A percentile compares a stretch with the other conserved stretches of the same genome.
Conservation (phyloP, 1,140 invertebrate species). For the Drosophila watanabei region DNA sequence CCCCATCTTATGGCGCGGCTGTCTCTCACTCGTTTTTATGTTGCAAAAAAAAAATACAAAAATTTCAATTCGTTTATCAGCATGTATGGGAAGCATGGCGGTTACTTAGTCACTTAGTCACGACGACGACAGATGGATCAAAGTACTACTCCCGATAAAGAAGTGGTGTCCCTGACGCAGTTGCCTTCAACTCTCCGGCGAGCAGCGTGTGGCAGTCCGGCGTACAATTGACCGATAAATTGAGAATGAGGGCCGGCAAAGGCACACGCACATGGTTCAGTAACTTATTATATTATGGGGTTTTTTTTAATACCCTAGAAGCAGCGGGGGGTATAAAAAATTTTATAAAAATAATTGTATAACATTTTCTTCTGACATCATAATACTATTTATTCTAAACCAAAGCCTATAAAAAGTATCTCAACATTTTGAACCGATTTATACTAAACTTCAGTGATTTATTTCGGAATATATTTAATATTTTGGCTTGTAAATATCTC, state of each 20-base stretch:
- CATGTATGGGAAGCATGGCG: slow-evolving; percentile 15
- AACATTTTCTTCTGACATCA: background rate
- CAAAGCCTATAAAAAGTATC: background rate
- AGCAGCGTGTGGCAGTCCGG: slow-evolving; percentile 5
- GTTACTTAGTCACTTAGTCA: slow-evolving; percentile 49
- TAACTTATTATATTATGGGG: background rate
- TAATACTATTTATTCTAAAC: background rate
- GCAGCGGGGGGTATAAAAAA: background rate
- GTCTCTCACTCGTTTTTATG: slow-evolving; percentile 22
- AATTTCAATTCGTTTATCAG: slow-evolving; percentile 45
- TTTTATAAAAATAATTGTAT: background rate
- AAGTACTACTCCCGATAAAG: slow-evolving; percentile 51
- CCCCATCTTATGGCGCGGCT: slow-evolving; percentile 11
- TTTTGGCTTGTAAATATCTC: fast-evolving
- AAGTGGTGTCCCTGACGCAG: slow-evolving; percentile 53
- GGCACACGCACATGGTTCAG: slow-evolving; percentile 29
- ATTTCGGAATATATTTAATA: background rate
- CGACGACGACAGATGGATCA: slow-evolving; percentile 42
- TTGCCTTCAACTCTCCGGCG: slow-evolving; percentile 50
- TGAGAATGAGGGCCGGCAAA: slow-evolving; percentile 50
- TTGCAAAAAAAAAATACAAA: slow-evolving; percentile 27
- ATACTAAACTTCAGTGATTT: fast-evolving
- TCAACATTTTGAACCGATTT: too few species aligned
- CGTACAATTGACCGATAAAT: slow-evolving; percentile 62
- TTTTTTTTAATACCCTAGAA: background rate